Evolutionary conservation across 2,113 vertebrate genomes (phyloP).

Genomic region (Dunckerocampus dactyliophorus): DNA sequence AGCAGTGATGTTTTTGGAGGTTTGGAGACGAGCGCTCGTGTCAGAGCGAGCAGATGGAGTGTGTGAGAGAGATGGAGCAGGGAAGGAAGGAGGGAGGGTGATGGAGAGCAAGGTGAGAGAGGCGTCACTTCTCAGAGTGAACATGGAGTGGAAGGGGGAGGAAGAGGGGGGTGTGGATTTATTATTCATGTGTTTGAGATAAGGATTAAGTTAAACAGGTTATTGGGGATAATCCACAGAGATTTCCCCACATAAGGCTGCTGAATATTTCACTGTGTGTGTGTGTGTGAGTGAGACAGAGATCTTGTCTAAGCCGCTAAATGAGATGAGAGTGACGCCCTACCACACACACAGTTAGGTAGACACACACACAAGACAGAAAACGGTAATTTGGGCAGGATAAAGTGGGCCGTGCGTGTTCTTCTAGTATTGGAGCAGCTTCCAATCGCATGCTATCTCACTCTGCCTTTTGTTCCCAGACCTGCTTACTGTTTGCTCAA

Average conservation of each 20-base stretch:
- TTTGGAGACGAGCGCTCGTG: conserved; percentile 50
- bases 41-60: conserved; percentile 53
- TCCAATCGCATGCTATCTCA: neutral
- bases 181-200: conserved; percentile 75
- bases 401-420: neutral
- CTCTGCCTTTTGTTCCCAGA: neutral
- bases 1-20: conserved; percentile 1
- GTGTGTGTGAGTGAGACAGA: conserved; percentile 43
- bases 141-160: conserved; percentile 16
- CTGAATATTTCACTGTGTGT: conserved; percentile 30
- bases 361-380: conserved; percentile 25
- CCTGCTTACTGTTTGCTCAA: neutral
- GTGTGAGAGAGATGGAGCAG: conserved; percentile 41
- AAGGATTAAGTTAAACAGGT: conserved; percentile 78
- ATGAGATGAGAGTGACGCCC: conserved; percentile 61
- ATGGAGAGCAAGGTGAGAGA: conserved; percentile 56
- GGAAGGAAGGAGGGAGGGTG: conserved; percentile 32
- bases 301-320: conserved; percentile 66
- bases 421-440: neutral
- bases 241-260: conserved; percentile 69
- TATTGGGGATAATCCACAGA: conserved; percentile 72
- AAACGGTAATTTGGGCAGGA: neutral
- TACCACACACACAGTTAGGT: neutral
- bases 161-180: conserved; percentile 39
- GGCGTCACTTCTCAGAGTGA: conserved; percentile 39